phyloP scores from a whole-genome alignment of 2,888 invertebrate genomes.

The Scotopteryx bipunctaria region DNA sequence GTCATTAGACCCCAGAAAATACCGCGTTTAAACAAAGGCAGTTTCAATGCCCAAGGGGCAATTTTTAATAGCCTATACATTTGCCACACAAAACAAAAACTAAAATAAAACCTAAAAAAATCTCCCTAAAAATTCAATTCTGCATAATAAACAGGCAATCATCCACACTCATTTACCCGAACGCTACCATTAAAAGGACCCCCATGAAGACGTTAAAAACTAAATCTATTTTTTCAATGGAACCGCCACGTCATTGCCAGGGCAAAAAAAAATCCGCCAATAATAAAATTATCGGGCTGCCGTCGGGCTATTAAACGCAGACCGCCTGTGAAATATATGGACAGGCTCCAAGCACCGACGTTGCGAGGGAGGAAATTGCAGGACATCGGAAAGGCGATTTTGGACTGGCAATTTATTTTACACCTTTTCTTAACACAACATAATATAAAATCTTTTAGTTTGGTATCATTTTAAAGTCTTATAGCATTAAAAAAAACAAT shows the following conservation, averaged over 20 bases:
- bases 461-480: no score
- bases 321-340: slow-evolving; percentile 76
- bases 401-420: neutral
- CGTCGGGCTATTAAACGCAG: slow-evolving; percentile 79
- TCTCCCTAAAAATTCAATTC: slow-evolving; percentile 33
- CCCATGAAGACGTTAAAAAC: slow-evolving; percentile 57
- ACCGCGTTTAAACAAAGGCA: neutral
- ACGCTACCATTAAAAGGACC: slow-evolving; percentile 46
- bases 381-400: slow-evolving; percentile 38
- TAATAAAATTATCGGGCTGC: slow-evolving; percentile 81
- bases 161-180: slow-evolving; percentile 48
- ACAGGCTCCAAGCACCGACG: slow-evolving; percentile 53
- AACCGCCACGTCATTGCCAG: slow-evolving; percentile 65
- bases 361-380: slow-evolving; percentile 35
- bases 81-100: slow-evolving; percentile 27
- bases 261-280: slow-evolving; percentile 61
- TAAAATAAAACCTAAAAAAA: slow-evolving; percentile 40
- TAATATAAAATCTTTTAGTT: no score
- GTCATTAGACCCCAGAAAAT: neutral
- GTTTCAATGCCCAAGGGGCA: slow-evolving; percentile 1
- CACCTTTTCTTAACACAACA: no score
- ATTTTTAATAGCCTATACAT: slow-evolving; percentile 8
- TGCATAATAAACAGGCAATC: slow-evolving; percentile 50
- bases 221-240: slow-evolving; percentile 70
- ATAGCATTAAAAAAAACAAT: no score